phyloP scores from a whole-genome alignment of 2,888 invertebrate genomes.

The Drosophila austrosaltans region DNA sequence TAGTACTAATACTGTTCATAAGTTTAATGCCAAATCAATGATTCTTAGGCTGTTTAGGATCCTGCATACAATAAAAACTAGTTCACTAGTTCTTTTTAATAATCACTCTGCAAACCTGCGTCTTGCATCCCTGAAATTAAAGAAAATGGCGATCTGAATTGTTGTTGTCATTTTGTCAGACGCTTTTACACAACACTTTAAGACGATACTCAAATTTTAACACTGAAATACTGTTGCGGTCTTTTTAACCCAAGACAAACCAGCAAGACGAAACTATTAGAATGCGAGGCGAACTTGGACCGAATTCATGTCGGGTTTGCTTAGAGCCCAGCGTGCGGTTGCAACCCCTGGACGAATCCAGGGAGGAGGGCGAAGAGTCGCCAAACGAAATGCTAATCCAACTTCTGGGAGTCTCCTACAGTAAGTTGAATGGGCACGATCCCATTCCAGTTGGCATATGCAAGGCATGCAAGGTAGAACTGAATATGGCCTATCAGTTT shows the following conservation, averaged over 20 bases:
- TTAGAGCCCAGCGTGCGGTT: conserved; percentile 72
- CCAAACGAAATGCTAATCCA: conserved; percentile 79
- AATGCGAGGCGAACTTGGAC: conserved; percentile 74
- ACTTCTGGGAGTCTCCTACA: conserved; percentile 73
- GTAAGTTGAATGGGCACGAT: conserved; percentile 67
- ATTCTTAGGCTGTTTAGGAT: background rate
- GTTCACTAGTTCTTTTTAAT: background rate
- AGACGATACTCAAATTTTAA: conserved; percentile 63
- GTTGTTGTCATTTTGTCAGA: conserved; percentile 51
- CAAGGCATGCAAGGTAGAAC: conserved; percentile 77
- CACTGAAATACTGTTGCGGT: conserved; percentile 70
- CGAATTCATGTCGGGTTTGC: conserved; percentile 79
- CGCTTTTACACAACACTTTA: conserved; percentile 75
- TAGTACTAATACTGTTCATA: no score
- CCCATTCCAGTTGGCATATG: conserved; percentile 79
- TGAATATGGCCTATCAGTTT: conserved; percentile 81
- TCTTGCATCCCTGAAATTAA: conserved; percentile 27
- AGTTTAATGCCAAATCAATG: no score
- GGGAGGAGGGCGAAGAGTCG: conserved; percentile 76
- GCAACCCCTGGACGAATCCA: conserved; percentile 75
- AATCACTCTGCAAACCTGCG: conserved; percentile 8
- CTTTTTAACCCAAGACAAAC: conserved; percentile 46
- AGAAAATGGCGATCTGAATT: conserved; percentile 63
- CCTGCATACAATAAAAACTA: background rate
- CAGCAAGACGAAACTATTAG: conserved; percentile 26